Evolutionary conservation across 2,113 vertebrate species (phyloP).

Genomic region (Microtus ochrogaster): DNA sequence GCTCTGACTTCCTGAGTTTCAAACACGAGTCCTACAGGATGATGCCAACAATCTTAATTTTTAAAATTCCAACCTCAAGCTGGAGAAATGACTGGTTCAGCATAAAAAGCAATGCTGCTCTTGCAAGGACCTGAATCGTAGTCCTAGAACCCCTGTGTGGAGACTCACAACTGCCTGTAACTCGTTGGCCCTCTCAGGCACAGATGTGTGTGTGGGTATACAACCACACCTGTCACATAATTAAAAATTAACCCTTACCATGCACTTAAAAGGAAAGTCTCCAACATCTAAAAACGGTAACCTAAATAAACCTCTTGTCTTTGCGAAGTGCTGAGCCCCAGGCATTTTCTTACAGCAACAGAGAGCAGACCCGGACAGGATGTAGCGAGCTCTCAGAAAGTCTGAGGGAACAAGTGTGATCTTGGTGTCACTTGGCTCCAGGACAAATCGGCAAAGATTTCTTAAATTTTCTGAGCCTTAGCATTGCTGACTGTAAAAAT

Average conservation of each 20-base stretch:
- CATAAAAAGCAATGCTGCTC: neutral
- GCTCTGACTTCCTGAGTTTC: neutral
- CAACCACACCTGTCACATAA: neutral
- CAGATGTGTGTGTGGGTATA: neutral
- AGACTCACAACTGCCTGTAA: neutral
- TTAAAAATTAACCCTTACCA: neutral
- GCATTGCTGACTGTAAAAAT: neutral
- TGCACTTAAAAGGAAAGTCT: neutral
- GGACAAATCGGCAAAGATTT: neutral
- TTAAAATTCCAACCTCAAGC: neutral
- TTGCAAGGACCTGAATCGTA: neutral
- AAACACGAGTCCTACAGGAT: rapidly evolving
- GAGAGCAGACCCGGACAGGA: neutral
- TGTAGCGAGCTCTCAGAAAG: rapidly evolving
- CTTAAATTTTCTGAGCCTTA: neutral
- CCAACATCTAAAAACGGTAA: neutral
- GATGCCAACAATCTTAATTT: neutral
- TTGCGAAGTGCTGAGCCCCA: neutral
- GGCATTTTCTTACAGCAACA: neutral
- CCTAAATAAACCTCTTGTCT: neutral
- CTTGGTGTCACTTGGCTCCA: neutral
- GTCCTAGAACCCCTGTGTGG: neutral
- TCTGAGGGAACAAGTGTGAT: neutral
- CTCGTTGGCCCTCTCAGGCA: neutral
- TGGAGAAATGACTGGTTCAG: neutral